Base-by-base conservation (phyloP, 2,797 vertebrate species). In the Hoplostethus mediterraneus region DNA sequence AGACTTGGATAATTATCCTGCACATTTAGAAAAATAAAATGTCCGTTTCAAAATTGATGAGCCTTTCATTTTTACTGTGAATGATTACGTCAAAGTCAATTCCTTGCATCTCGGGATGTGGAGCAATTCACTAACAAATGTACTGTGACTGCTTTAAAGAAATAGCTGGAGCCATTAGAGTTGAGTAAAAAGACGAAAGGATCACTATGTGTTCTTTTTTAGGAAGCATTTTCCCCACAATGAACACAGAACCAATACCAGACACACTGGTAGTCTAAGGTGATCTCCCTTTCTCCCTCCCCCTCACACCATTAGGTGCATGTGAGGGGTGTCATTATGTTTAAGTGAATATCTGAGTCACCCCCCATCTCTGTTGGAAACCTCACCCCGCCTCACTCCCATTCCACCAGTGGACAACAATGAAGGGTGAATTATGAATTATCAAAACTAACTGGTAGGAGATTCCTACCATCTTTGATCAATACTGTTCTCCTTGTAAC, bases 1-100 rank as follows among this genome's bases (percentile, higher is more conserved):
- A 94, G 93, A 90, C 92, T 90, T 69, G 65, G 86, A 92, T 94
- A 95, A 95, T 94, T 95, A 95, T 94, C 92, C 90, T 81, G 79
- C 89, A 88, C 90, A 93, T 94, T 94, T 94, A 90, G 91, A 86
- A 94, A 94, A 95, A 94, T 95, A 95, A 94, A 94, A 94, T 87
- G 91, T 92, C 91, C 93, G 93, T 95, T 95, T 93, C 84, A 90
- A 93, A 95, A 94, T 93, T 95, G 93, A 95, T 95, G 94, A 95
- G 93, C 90, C 94, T 90, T 93, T 93, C 84, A 91, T 93, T 94
- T 89, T 93, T 90, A 92, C 87, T 89, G 93, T 90, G 91, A 94
- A 92, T 88, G 91, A 93, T 91, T 87, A 83, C 85, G 93, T 90
- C 90, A 91, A 93, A 92, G 90, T 80, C 82, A 84, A 60, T 79